Conservation (phyloP, 2,113 vertebrate species). For the Corydoras maculifer region DNA sequence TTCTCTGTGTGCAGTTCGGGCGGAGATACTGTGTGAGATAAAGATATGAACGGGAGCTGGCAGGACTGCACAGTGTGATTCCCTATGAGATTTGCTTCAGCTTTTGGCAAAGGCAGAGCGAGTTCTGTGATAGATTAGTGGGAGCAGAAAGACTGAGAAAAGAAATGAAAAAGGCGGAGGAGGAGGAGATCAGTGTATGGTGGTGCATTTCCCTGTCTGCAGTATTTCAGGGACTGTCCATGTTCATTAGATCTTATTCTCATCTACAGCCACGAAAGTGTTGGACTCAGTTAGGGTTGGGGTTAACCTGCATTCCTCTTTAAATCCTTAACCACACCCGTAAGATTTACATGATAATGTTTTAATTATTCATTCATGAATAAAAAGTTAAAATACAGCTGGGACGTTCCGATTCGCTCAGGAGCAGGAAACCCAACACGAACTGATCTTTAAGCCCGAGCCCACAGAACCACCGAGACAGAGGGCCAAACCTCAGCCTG, state of each 20-base stretch:
- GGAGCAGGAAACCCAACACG: conserved; percentile 54
- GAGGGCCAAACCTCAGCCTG: conserved; percentile 59
- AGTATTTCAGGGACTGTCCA: no score
- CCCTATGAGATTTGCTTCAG: conserved; percentile 33
- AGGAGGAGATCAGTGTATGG: no score
- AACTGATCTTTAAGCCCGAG: conserved; percentile 54
- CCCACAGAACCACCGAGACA: conserved; percentile 61
- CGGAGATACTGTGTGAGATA: conserved; percentile 31
- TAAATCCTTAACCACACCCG: no score
- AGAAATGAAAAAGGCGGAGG: no score
- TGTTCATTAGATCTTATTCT: no score
- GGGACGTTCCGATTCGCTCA: conserved; percentile 38
- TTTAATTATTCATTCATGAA: no score
- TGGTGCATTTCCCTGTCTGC: no score
- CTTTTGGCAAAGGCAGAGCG: conserved; percentile 27
- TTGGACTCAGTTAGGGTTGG: no score
- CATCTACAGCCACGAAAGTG: no score
- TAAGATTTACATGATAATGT: no score
- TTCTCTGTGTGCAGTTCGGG: conserved; percentile 12
- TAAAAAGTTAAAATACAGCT: no score
- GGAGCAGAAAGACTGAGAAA: conserved; percentile 20
- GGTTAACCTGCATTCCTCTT: no score
- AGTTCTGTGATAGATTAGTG: conserved; percentile 38
- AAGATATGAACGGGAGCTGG: conserved; percentile 36
- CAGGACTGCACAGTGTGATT: conserved; percentile 25